Percentiles rank a stretch among this genome's conserved stretches.
These are phyloP conservation scores for Staurois parvus DNA, from an alignment of 2,797 vertebrate genomes.

Conservation along the genomic window DNA sequence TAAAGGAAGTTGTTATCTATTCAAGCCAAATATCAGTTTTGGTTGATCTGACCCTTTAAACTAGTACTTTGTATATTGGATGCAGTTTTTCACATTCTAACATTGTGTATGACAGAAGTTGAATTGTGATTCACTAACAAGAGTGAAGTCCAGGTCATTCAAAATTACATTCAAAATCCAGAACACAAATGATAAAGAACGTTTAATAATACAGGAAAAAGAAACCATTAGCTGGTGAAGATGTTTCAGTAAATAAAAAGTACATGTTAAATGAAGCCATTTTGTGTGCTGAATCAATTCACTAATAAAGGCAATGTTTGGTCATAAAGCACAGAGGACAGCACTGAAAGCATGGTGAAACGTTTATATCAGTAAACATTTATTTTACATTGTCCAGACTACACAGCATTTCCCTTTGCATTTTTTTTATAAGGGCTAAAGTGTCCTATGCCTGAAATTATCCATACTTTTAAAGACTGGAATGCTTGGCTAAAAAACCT, in stretches of 20 bases:
- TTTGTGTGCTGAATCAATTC: too few species aligned
- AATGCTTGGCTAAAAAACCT: too few species aligned
- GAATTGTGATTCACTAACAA: background rate
- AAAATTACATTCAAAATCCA: constrained; percentile 11
- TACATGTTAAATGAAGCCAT: too few species aligned
- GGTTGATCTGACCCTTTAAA: background rate
- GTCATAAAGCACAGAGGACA: background rate
- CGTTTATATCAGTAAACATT: too few species aligned
- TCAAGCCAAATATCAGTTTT: background rate
- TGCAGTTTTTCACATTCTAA: constrained; percentile 14
- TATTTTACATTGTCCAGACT: too few species aligned
- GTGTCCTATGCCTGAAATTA: too few species aligned
- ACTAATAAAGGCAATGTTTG: background rate
- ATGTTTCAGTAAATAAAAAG: background rate
- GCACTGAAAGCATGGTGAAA: too few species aligned
- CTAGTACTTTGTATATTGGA: background rate
- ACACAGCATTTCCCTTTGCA: too few species aligned
- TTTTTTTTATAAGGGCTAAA: too few species aligned
- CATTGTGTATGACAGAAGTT: background rate
- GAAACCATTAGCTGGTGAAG: background rate
- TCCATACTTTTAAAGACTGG: too few species aligned
- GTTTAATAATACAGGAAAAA: background rate
- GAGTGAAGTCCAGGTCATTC: background rate
- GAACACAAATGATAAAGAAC: background rate
- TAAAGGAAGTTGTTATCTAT: background rate